phyloP scores from a whole-genome alignment of 2,888 invertebrate genomes.

The Pimpla rufipes region DNA sequence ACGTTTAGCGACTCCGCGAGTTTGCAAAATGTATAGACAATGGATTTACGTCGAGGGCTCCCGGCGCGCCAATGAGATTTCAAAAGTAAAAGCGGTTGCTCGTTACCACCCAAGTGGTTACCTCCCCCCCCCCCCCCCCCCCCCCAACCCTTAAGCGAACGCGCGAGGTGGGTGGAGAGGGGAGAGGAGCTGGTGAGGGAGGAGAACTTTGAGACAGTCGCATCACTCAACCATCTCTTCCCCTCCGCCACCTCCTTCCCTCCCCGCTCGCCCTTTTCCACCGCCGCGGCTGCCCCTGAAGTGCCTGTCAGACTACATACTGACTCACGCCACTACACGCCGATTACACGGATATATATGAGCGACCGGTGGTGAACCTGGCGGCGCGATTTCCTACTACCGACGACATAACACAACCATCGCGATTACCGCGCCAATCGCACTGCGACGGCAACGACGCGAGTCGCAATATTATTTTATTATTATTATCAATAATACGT shows the following conservation, averaged over 20 bases:
- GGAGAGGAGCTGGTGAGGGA: conserved; percentile 39
- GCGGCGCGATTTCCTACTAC: conserved; percentile 32
- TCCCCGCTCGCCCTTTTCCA: not conserved
- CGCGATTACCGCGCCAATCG: not conserved
- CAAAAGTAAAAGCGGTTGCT: conserved; percentile 1
- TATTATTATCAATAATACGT: no score
- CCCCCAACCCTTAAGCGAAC: conserved; percentile 2
- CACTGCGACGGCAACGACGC: conserved; percentile 11
- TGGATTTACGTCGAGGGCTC: not conserved
- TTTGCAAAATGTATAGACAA: not conserved
- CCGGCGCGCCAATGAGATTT: not conserved
- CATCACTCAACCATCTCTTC: conserved; percentile 64
- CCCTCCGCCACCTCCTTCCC: not conserved
- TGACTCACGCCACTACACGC: conserved; percentile 69
- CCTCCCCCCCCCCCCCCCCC: not conserved
- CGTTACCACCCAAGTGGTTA: conserved; percentile 25
- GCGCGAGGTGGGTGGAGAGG: conserved; percentile 16
- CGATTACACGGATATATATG: conserved; percentile 46
- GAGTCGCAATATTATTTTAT: no score
- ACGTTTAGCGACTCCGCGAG: not conserved
- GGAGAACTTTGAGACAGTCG: conserved; percentile 48
- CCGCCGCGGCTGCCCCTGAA: conserved; percentile 26
- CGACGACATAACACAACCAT: not conserved
- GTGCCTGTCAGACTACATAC: conserved; percentile 63
- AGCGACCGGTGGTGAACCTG: conserved; percentile 1